A percentile compares a stretch with the other conserved stretches of the same genome.
These are phyloP conservation scores for Apis dorsata DNA, from an alignment of 1,140 invertebrate species.

Conservation along the genomic window DNA sequence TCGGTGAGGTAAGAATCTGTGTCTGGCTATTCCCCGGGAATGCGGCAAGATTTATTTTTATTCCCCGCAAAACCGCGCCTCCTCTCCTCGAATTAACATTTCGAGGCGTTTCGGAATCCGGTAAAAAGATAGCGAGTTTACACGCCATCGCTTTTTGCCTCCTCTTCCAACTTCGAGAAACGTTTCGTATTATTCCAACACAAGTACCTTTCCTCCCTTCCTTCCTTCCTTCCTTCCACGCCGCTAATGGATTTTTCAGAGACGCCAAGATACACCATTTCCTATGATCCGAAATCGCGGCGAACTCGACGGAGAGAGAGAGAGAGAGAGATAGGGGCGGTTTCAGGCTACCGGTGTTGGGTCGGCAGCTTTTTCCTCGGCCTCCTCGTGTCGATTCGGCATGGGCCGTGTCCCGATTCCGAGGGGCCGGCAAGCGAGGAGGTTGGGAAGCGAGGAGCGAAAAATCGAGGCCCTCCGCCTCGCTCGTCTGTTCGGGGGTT, in stretches of 20 bases:
- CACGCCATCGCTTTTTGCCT: background rate
- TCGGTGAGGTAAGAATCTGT: too few species aligned
- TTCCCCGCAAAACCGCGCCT: background rate
- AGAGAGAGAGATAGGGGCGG: conserved; percentile 72
- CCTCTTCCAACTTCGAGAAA: too few species aligned
- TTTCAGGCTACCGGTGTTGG: conserved; percentile 78
- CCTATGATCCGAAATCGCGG: too few species aligned
- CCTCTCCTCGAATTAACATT: conserved; percentile 21
- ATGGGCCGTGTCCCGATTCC: background rate
- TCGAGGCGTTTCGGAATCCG: conserved; percentile 10
- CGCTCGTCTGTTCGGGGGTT: conserved; percentile 49
- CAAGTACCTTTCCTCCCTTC: background rate
- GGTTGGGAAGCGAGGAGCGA: conserved; percentile 21
- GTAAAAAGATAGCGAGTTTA: conserved; percentile 13
- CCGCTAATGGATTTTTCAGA: conserved; percentile 76
- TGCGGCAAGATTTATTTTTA: conserved; percentile 12
- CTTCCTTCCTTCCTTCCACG: conserved; percentile 11
- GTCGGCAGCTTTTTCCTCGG: conserved; percentile 60
- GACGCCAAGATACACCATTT: background rate
- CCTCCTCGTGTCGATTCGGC: conserved; percentile 39
- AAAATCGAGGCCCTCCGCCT: conserved; percentile 61
- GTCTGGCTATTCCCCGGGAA: background rate
- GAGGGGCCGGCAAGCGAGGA: conserved; percentile 16
- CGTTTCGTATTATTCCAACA: background rate
- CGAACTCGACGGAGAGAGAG: conserved; percentile 29